Base-by-base conservation (phyloP, 1,140 invertebrate species). In the Pantala flavescens region DNA sequence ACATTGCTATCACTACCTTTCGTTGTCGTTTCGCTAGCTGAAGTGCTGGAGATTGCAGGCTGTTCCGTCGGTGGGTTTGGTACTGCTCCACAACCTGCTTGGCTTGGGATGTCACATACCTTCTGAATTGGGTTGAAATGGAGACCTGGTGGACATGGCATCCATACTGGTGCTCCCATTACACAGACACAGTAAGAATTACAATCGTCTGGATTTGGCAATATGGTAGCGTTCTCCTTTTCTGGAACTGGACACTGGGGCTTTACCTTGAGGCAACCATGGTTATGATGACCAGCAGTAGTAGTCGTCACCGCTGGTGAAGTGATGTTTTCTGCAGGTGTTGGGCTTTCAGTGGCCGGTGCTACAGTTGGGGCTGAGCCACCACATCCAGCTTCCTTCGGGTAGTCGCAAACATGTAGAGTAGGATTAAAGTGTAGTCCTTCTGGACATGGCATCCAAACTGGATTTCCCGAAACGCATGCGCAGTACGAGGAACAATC, bases 401-500 rank as follows among this genome's bases (percentile, higher is more conserved):
- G 76, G 23, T 72, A 81, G 74, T 81, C 79, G 71, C 80, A 81
- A 12, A 79, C 75, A 71, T 76, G 71, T 12, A 76, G 36, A 7
- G 1, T 72, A 36, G 78, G 78, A 71, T 81, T 79, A 72, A 76
- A 77, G 23, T 76, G 73, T 3, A 77, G 73, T 0, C 75, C 75
- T 21, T 16, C 36, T 16, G 76, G 75, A 72, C 76, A 77, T 0
- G 73, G 23, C 14, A 79, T 77, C n/a, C 76, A 72, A 70, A 78
- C 75, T 5, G 80, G 77, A 24, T 55, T 75, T 63, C 78, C 78
- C 49, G 77, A 42, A 21, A 72, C 73, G 75, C 84, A 85, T 11
- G 74, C 24, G 71, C 80, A 84, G 74, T 80, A 85, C 9, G 73
- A 72, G 0, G 43, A 12, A 43, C 83, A 85, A 63, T 79, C 74